These are phyloP conservation scores for Drosophila nigricruria DNA, from an alignment of 2,888 invertebrate genomes.

Conservation along the genomic window DNA sequence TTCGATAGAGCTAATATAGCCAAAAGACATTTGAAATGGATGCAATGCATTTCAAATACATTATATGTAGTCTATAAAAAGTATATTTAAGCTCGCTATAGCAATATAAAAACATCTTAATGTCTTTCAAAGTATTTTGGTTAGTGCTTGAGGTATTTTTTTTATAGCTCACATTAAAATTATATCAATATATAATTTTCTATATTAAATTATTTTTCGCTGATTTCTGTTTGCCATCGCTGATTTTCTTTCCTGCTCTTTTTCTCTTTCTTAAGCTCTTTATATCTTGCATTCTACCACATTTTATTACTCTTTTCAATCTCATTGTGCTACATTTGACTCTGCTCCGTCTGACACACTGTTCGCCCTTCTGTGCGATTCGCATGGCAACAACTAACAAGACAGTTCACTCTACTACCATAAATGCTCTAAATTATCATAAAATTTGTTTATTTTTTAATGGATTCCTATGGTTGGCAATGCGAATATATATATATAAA, in stretches of 20 bases:
- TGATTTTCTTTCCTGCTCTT: background rate
- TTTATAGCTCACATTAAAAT: conserved; percentile 1
- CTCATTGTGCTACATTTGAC: background rate
- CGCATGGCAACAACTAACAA: background rate
- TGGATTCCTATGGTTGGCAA: conserved; percentile 15
- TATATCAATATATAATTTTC: background rate
- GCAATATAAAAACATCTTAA: conserved; percentile 1
- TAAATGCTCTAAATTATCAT: background rate
- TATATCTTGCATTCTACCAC: background rate
- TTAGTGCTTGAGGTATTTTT: background rate
- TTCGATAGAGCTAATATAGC: background rate
- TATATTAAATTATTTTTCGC: conserved; percentile 3
- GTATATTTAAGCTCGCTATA: background rate
- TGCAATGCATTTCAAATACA: background rate
- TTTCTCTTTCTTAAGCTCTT: background rate
- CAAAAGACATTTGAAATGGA: background rate
- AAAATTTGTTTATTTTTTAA: conserved; percentile 7
- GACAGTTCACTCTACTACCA: background rate
- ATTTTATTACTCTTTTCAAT: background rate
- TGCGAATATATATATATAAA: background rate
- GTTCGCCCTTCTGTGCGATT: background rate
- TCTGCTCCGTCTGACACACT: no score
- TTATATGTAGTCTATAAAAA: background rate
- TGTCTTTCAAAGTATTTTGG: background rate
- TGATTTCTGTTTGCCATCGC: background rate